Evolutionary conservation across 2,888 invertebrate species (phyloP), one percentile per base, ranked within the genome.

Genomic region (Drosophila sordidula): DNA sequence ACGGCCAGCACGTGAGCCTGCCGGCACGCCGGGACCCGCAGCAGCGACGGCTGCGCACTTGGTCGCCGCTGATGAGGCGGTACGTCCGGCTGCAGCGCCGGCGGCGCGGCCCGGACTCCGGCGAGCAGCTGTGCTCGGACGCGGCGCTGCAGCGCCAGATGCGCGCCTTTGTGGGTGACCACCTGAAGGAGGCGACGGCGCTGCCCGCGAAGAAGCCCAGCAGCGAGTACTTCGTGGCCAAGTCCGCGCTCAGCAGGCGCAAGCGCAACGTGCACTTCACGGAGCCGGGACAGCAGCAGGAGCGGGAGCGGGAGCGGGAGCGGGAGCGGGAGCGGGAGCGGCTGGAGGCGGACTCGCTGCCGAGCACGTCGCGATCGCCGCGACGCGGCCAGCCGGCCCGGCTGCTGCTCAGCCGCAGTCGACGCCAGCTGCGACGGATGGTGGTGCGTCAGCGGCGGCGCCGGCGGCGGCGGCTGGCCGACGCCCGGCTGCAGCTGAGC

Each of bases 1-100:
- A 29, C 8, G 26, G 26, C 22, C 22, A 4, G 4, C 22, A 22
- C 22, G 22, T 3, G 22, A 4, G 3, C 22, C 4, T 3, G 4
- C 4, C 22, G 8, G 2, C 2, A 6, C 29, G 8, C 8, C 8
- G 8, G 6, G 29, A 6, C 3, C 3, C 29, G 3, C 29, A 29
- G 29, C 9, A 8, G 29, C 8, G 4, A 4, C 8, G 11, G 25
- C 14, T 6, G 11, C 42, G 54, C 42, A 22, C 44, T 22, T 42
- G 54, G 54, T 54, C 54, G 44, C 54, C 54, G 0, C 11, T 54
- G 12, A 44, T 34, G 34, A 11, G 14, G 1, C 54, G 44, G 0
- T 44, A 44, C 1, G 8, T 36, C 1, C 44, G 34, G 0, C 8
- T 54, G 12, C 14, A 11, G 2, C 41, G 34, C 12, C 34, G 3